Conservation (phyloP, 2,113 vertebrate genomes). For the Tyto alba region DNA sequence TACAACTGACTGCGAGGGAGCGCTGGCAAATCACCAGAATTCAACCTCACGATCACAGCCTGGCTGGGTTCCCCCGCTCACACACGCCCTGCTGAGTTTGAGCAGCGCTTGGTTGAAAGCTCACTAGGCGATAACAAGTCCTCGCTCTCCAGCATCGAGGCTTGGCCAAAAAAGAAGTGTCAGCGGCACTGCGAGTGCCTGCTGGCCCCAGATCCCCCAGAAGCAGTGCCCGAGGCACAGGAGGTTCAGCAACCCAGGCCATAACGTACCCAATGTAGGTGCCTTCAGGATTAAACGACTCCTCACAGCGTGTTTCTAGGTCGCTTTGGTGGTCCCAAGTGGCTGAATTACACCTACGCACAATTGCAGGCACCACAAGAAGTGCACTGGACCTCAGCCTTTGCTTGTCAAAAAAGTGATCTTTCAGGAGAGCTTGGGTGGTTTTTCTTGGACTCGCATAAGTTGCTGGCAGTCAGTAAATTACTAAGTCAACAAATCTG, state of each 20-base stretch:
- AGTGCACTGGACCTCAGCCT: background rate
- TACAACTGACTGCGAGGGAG: accelerated
- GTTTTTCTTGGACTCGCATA: background rate
- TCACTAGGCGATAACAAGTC: accelerated
- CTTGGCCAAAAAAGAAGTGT: accelerated
- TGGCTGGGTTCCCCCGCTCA: background rate
- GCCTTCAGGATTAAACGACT: accelerated
- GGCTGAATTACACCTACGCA: background rate
- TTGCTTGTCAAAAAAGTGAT: background rate
- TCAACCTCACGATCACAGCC: background rate
- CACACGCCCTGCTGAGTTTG: accelerated
- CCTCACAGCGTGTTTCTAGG: background rate
- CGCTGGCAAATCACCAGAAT: background rate
- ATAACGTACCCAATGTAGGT: accelerated
- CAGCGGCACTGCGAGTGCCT: accelerated
- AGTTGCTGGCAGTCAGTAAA: background rate
- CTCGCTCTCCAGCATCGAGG: accelerated
- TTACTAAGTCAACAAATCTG: background rate
- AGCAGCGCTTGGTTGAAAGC: background rate
- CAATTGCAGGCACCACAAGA: background rate
- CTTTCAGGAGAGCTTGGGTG: background rate
- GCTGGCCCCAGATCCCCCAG: background rate
- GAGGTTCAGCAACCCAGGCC: accelerated
- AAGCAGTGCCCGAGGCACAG: background rate
- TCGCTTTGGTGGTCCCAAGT: background rate